Base-by-base conservation (phyloP, 2,888 invertebrate species). In the Laothoe populi region DNA sequence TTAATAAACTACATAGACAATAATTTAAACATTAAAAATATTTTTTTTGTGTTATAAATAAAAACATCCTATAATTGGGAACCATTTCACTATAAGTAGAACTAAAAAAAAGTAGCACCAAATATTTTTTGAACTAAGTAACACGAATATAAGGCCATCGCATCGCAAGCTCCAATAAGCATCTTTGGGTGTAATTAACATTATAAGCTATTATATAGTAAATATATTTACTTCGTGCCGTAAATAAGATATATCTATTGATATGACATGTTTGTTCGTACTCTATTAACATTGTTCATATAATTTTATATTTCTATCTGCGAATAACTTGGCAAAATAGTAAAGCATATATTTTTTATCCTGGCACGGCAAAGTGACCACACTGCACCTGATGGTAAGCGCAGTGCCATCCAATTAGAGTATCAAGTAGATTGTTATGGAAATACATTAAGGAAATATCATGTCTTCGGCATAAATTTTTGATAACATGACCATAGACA, bases 151-250 rank as follows among this genome's bases (percentile, higher is more conserved):
- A 31, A n/a, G 13, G 19, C 19, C 10, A 21, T 53, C 53, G 35
- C 53, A 53, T 31, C 35, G 53, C 53, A 60, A 60, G 42, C 57
- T 57, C 53, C 46, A 42, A 26, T 60, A 62, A 62, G 62, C 40
- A 57, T 62, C 64, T 64, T 64, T 64, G 53, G 62, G 45, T 62
- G 57, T 59, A 23, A 23, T 38, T 0, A 59, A 21, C 23, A 11
- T 57, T 57, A 42, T 24, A 57, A 57, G 23, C 46, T 35, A 62
- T 49, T 2, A 16, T 53, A 53, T 35, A 35, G 35, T 16, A 31
- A 35, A 31, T 49, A 49, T 53, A 53, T 49, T 53, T 53, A 53
- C 35, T 53, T 11, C 53, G 19, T 19, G 53, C 35, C 11, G n/a
- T 57, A 40, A 7, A 58, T 58, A 42, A 4, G 11, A 23, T 57